Evolutionary conservation across 2,797 vertebrate genomes (phyloP), one percentile per base, ranked within the genome.

Genomic region (Aphelocoma californica): DNA sequence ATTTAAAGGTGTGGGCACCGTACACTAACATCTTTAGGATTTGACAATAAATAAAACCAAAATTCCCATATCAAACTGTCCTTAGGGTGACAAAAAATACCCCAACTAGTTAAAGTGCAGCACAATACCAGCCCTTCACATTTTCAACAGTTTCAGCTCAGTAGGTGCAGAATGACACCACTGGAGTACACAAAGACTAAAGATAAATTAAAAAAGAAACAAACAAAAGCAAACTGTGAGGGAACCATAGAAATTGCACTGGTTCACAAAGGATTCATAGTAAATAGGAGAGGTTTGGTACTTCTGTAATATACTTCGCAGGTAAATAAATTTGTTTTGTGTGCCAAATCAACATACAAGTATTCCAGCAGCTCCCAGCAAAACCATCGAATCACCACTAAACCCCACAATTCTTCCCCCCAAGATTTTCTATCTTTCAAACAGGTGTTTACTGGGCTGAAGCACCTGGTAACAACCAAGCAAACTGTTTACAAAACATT

Each of bases 41-140:
- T 61, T 96, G 81, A 97, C 91, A 91, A 88, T 73, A 92, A 96
- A 95, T 90, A 79, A 92, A 96, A 95, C 80, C 58, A 95, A 95
- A 96, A 96, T 89, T 81, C 34, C 75, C 78, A 38, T 45, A 72
- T 81, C 44, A 84, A 95, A 92, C 77, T 81, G 26, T 66, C 86
- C 70, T 80, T 54, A 28, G 21, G 14, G 40, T 79, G 44, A 16
- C 81, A 88, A 86, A 93, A 90, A 56, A 20, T 18, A 16, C 4
- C 34, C 20, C 31, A 36, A 2, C 66, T 50, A 72, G 34, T 81
- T 69, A 26, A 71, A 80, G 56, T 31, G 28, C 21, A 81, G 56
- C 47, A 82, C 12, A 31, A 21, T 25, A 21, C 19, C n/a, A 92
- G 48, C 20, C 9, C 34, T 81, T 56, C 32, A 64, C 14, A 8